Evolutionary conservation across 2,113 vertebrate genomes (phyloP).

Genomic region (Platichthys flesus): DNA sequence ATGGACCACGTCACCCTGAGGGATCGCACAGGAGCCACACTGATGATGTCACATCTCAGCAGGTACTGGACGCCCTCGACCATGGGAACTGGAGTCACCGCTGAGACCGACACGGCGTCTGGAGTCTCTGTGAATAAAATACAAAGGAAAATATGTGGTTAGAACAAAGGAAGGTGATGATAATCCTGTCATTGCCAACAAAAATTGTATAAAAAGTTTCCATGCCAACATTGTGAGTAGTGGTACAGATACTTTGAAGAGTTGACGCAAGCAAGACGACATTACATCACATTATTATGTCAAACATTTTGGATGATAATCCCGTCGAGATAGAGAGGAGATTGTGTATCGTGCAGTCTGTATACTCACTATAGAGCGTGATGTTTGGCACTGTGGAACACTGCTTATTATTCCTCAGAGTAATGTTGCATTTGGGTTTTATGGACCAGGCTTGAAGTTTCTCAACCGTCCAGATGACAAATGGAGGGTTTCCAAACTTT

Average conservation of each 20-base stretch:
- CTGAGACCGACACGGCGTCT: conserved; percentile 20
- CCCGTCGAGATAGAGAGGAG: not conserved
- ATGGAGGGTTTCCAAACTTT: fast-evolving
- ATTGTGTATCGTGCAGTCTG: not conserved
- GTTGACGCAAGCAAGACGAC: not conserved
- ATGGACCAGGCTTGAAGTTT: conserved; percentile 23
- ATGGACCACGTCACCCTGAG: conserved; percentile 62
- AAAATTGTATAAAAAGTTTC: not conserved
- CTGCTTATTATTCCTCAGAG: fast-evolving
- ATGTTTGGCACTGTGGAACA: not conserved
- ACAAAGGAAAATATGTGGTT: not conserved
- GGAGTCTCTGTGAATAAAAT: conserved; percentile 58
- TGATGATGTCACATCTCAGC: conserved; percentile 59
- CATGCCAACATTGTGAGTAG: not conserved
- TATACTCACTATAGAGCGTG: conserved; percentile 70
- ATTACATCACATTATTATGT: not conserved
- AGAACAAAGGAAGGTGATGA: not conserved
- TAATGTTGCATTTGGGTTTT: not conserved
- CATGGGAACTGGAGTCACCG: not conserved
- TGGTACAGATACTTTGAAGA: not conserved
- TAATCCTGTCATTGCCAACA: not conserved
- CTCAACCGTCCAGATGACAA: conserved; percentile 6
- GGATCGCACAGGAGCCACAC: conserved; percentile 40
- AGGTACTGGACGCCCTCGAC: conserved; percentile 22
- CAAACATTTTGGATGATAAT: not conserved